Conservation (phyloP, 30 jellyfish, hydroid and myxozoan genomes). For the Morbakka virulenta region DNA sequence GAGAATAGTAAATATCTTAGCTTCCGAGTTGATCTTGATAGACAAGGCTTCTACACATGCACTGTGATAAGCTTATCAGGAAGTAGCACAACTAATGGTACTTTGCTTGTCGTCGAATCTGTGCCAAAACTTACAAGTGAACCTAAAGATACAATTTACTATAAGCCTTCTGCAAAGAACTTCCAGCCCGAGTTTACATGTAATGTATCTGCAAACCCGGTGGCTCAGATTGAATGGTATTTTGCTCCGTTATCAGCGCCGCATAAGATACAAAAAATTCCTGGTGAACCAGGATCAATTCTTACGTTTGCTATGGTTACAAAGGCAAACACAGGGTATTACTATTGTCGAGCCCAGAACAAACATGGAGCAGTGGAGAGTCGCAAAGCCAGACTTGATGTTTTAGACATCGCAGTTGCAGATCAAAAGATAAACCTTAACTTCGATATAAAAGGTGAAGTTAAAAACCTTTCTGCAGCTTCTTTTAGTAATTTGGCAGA, state of each 20-base stretch:
- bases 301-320: constrained; percentile 6
- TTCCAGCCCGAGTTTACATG: constrained; percentile 31
- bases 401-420: constrained; percentile 43
- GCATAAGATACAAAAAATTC: not conserved
- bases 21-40: constrained; percentile 16
- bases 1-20: constrained; percentile 4
- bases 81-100: constrained; percentile 17
- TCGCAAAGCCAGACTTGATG: constrained; percentile 64
- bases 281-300: constrained; percentile 30
- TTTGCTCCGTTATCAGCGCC: constrained; percentile 11
- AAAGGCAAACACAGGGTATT: constrained; percentile 34
- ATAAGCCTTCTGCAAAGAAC: constrained; percentile 24
- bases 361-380: constrained; percentile 33
- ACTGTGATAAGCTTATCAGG: constrained; percentile 37
- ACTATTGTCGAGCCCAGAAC: constrained; percentile 51
- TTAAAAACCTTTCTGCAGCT: no score
- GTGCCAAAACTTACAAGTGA: constrained; percentile 19
- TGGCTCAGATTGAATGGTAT: constrained; percentile 55
- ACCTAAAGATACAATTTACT: constrained; percentile 36
- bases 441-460: no score
- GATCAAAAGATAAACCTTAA: no score
- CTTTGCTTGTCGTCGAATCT: constrained; percentile 19
- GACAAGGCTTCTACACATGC: constrained; percentile 46
- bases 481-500: no score
- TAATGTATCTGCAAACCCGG: constrained; percentile 64